phyloP scores from a whole-genome alignment of 2,797 vertebrate genomes.

The Cynopterus sphinx region DNA sequence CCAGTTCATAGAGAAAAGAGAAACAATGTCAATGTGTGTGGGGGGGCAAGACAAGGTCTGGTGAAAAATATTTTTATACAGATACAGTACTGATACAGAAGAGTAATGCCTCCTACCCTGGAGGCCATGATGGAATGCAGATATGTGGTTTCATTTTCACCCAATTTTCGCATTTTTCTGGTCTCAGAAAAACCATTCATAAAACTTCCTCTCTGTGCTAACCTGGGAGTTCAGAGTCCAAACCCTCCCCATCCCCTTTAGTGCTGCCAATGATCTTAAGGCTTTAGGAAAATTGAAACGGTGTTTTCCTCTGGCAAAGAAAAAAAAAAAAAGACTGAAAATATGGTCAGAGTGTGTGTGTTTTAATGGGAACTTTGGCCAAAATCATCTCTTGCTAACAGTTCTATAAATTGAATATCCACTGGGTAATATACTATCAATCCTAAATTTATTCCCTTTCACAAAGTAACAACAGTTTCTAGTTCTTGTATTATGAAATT shows the following conservation, averaged over 20 bases:
- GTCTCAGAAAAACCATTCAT: not conserved
- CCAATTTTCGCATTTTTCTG: not conserved
- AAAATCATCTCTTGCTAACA: not conserved
- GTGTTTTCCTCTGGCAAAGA: not conserved
- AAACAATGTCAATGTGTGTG: not conserved
- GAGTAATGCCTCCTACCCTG: not conserved
- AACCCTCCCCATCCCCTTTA: not conserved
- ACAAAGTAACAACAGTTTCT: not conserved
- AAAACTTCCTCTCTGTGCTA: not conserved
- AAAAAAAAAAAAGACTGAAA: not conserved
- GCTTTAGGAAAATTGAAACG: not conserved
- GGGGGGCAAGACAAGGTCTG: not conserved
- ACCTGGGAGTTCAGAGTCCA: not conserved
- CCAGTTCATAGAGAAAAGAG: not conserved
- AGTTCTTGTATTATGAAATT: not conserved
- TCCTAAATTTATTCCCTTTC: conserved; percentile 2
- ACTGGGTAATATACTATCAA: not conserved
- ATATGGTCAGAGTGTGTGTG: not conserved
- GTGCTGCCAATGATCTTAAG: not conserved
- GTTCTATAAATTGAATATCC: not conserved
- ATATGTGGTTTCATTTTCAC: not conserved
- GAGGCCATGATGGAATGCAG: not conserved
- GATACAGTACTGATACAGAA: not conserved
- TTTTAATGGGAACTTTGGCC: not conserved
- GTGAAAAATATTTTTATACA: not conserved